Base-by-base conservation (phyloP, 2,888 invertebrate species). In the Hedychridium roseum region DNA sequence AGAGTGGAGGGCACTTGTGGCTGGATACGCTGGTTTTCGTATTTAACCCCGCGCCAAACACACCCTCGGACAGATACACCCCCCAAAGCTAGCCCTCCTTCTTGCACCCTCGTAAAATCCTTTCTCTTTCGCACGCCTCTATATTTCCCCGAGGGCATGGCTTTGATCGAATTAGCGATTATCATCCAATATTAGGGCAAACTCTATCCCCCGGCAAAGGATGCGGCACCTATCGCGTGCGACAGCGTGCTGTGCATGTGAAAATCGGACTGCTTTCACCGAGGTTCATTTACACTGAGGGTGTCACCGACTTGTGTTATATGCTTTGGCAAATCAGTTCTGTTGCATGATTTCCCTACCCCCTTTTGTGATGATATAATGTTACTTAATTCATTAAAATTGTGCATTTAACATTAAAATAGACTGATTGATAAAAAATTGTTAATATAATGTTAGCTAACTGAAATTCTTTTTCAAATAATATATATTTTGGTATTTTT, bases 21-120 rank as follows among this genome's bases (percentile, higher is more conserved):
- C 61, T 56, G 57, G 57, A 64, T 62, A 66, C 70, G 63, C 70
- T 69, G 67, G 71, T 70, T 70, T 71, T 70, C 66, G 57, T 61
- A 62, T 71, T 65, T 63, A 58, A 62, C 60, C 58, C 55, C 53
- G 40, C 43, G 35, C 26, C 41, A 44, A 50, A 38, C 43, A 20
- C 38, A n/a, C 43, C 35, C 32, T 36, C 32, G 17, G 36, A 28
- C 30, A 14, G 16, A n/a, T 44, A 46, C 43, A 12, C 40, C 37
- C 44, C 49, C 45, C 37, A 35, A 39, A 9, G 35, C 12, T 1
- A 21, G 16, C 11, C n/a, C 11, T 11, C 30, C 9, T 16, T 17
- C 23, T 11, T 32, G n/a, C 3, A 6, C 6, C 12, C 7, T 16
- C 16, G 17, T n/a, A 28, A 28, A 14, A 17, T 31, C 27, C 21